Conservation (phyloP, 2,888 invertebrate genomes). For the Diploptera punctata region DNA sequence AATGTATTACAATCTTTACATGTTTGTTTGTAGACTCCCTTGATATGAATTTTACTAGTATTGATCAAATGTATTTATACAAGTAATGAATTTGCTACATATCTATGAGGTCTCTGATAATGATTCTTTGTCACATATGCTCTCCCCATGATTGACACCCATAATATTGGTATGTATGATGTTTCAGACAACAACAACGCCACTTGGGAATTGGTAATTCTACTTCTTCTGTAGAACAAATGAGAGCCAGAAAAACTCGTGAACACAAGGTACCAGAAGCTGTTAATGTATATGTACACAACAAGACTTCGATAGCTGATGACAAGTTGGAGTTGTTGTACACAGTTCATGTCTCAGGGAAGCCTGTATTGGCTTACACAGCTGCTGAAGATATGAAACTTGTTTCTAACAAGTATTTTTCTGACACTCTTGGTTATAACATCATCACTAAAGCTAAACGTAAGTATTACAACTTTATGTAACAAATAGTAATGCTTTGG, state of each 20-base stretch:
- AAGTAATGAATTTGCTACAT: too few relatives aligned
- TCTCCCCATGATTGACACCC: too few relatives aligned
- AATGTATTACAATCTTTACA: too few relatives aligned
- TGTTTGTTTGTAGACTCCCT: too few relatives aligned
- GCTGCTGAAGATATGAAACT: constrained; percentile 85
- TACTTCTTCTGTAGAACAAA: constrained; percentile 56
- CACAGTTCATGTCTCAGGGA: constrained; percentile 79
- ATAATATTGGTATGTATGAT: too few relatives aligned
- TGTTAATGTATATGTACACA: constrained; percentile 48
- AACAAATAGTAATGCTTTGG: too few relatives aligned
- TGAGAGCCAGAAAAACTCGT: constrained; percentile 9
- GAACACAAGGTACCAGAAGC: constrained; percentile 39
- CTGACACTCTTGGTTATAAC: constrained; percentile 74
- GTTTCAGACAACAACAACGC: constrained; percentile 75
- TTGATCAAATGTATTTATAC: too few relatives aligned
- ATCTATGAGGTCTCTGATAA: too few relatives aligned
- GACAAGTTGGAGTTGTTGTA: constrained; percentile 65
- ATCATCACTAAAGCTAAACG: constrained; percentile 86
- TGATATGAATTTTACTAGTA: too few relatives aligned
- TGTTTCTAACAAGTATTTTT: constrained; percentile 79
- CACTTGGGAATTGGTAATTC: constrained; percentile 75
- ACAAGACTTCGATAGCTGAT: constrained; percentile 47
- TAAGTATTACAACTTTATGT: too few relatives aligned
- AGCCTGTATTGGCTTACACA: constrained; percentile 79
- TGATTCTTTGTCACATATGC: too few relatives aligned